Conservation (phyloP, 2,888 invertebrate genomes). For the Julus scandinavius region DNA sequence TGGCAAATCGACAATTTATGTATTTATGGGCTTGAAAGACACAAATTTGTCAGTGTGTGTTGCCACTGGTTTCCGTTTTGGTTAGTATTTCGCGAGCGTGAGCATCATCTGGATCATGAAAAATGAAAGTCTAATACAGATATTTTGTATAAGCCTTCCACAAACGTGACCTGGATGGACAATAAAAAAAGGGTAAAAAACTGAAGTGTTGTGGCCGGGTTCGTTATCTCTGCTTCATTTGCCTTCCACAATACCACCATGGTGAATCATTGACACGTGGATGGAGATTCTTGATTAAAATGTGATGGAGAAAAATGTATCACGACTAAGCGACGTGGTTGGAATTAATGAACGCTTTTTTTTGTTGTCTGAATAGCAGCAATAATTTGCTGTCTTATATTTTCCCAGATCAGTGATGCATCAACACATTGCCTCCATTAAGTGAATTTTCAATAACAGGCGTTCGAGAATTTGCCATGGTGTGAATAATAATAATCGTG, state of each 20-base stretch:
- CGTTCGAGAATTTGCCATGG: neutral
- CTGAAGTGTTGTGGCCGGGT: too few relatives aligned
- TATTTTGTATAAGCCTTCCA: constrained; percentile 18
- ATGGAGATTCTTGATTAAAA: constrained; percentile 14
- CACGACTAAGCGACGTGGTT: neutral
- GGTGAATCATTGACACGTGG: constrained; percentile 33
- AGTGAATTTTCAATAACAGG: neutral
- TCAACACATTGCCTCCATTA: neutral
- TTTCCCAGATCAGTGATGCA: constrained; percentile 16
- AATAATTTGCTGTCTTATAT: constrained; percentile 4
- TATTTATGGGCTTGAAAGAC: constrained; percentile 25
- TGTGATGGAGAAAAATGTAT: neutral
- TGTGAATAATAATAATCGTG: too few relatives aligned
- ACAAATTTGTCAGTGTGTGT: constrained; percentile 6
- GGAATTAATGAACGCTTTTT: constrained; percentile 10
- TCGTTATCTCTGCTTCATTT: too few relatives aligned
- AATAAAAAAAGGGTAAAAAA: neutral
- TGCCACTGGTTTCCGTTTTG: constrained; percentile 2
- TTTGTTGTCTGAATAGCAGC: neutral
- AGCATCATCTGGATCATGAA: constrained; percentile 33
- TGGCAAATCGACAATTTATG: constrained; percentile 11
- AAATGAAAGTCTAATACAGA: constrained; percentile 33
- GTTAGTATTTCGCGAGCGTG: neutral
- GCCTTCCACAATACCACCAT: neutral
- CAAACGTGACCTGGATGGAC: constrained; percentile 1